Evolutionary conservation across 2,113 vertebrate species (phyloP), one percentile per base, ranked within the genome.

Genomic region (Python bivittatus): DNA sequence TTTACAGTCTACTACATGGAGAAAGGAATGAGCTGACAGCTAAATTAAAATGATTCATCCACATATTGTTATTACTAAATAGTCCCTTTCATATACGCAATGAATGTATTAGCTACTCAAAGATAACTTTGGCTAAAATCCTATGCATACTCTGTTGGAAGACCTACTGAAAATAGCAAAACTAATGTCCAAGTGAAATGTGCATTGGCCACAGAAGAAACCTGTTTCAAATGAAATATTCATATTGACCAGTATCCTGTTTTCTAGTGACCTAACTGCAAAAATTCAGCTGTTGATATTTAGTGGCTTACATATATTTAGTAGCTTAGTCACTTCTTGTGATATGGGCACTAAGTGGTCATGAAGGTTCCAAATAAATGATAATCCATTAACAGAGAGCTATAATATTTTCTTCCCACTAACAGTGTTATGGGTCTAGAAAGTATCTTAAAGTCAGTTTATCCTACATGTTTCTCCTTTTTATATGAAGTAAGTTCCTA

Each of bases 11-110:
- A 91, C 58, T 72, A 57, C 29, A 72, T 61, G 13, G 33, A 53
- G 8, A 72, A 53, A n/a, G 57, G 83, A 85, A 53, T 53, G 44
- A 9, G 53, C 23, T 72, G n/a, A 72, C n/a, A 91, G 38, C 22
- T 86, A 86, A 86, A 90, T 60, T n/a, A 52, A 54, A 90, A 91
- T 91, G 3, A 91, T 17, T 86, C 20, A 44, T 86, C 29, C 68
- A 91, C 25, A 38, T 87, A 72, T 87, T 53, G 72, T 48, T 90
- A 57, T 52, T 48, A 52, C 42, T 64, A 54, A 68, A 86, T n/a
- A 64, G n/a, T 60, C 38, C 5, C 6, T 52, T 60, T 84, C 23
- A n/a, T 10, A 48, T 17, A 38, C 48, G 56, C 33, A 84, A 60
- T 5, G 20, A 9, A 23, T 58, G 9, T 15, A 58, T 53, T 53